Conservation (phyloP, 2,888 invertebrate genomes). For the Crossocerus cetratus region DNA sequence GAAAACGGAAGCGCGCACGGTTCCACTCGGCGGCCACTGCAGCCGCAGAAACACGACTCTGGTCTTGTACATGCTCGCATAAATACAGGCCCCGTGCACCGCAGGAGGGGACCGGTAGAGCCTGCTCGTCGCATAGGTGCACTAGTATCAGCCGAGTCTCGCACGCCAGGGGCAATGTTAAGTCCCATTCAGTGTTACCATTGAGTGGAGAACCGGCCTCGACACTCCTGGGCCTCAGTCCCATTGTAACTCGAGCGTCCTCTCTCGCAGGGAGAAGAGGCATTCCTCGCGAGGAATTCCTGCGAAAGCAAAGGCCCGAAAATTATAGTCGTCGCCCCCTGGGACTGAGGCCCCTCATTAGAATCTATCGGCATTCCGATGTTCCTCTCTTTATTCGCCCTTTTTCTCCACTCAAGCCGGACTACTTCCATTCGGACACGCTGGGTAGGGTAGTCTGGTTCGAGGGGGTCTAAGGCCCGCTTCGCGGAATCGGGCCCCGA, state of each 20-base stretch:
- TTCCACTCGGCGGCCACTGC: constrained; percentile 33
- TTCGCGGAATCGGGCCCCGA: neutral
- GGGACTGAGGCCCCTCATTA: constrained; percentile 26
- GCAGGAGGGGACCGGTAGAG: constrained; percentile 27
- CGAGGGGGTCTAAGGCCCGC: neutral
- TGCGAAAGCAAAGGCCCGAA: constrained; percentile 17
- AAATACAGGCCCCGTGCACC: neutral
- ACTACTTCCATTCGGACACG: neutral
- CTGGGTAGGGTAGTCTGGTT: neutral
- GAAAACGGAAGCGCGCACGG: constrained; percentile 51
- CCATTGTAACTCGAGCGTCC: neutral
- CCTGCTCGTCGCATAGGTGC: neutral
- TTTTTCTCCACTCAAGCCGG: neutral
- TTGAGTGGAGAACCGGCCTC: constrained; percentile 32
- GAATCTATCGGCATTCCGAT: constrained; percentile 11
- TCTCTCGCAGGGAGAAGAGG: neutral
- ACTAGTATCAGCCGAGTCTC: neutral
- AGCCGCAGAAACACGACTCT: constrained; percentile 21
- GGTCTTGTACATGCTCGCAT: neutral
- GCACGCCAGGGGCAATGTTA: constrained; percentile 27
- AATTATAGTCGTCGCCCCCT: constrained; percentile 33
- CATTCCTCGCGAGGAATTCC: neutral
- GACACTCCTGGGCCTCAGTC: constrained; percentile 9
- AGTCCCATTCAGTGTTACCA: constrained; percentile 6
- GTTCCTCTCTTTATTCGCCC: neutral